Conservation (phyloP, 1,140 invertebrate genomes). For the Dreissena rostriformis region DNA sequence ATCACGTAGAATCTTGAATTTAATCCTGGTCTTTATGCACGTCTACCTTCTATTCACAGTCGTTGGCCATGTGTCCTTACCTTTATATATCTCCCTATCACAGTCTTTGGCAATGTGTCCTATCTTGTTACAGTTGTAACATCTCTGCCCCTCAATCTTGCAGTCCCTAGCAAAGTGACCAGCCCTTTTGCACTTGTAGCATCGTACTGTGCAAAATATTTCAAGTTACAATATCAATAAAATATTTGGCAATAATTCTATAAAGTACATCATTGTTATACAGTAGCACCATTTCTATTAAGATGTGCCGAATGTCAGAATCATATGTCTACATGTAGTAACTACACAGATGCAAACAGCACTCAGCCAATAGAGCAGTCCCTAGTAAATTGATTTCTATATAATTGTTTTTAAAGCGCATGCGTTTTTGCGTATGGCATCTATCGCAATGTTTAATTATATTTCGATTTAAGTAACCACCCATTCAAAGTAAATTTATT, state of each 20-base stretch:
- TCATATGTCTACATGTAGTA: neutral
- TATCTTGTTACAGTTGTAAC: conserved; percentile 96
- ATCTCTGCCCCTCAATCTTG: conserved; percentile 80
- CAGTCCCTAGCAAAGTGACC: conserved; percentile 84
- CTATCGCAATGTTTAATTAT: no score
- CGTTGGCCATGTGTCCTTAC: conserved; percentile 45
- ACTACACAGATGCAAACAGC: no score
- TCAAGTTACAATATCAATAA: neutral
- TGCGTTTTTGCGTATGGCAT: no score
- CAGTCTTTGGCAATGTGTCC: conserved; percentile 96
- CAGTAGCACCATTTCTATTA: neutral
- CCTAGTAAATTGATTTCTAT: no score
- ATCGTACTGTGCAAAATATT: conserved; percentile 50
- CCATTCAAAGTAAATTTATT: no score
- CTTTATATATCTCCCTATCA: conserved; percentile 76
- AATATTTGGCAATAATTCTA: neutral
- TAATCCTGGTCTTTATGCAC: no score
- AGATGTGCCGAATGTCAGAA: neutral
- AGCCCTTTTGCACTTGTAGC: conserved; percentile 81
- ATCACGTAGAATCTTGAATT: no score
- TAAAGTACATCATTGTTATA: neutral
- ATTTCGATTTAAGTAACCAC: no score
- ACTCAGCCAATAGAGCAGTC: no score
- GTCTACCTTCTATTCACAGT: no score
- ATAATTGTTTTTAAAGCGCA: no score